Conservation (phyloP, 2,888 invertebrate genomes). For the Noctua janthe region DNA sequence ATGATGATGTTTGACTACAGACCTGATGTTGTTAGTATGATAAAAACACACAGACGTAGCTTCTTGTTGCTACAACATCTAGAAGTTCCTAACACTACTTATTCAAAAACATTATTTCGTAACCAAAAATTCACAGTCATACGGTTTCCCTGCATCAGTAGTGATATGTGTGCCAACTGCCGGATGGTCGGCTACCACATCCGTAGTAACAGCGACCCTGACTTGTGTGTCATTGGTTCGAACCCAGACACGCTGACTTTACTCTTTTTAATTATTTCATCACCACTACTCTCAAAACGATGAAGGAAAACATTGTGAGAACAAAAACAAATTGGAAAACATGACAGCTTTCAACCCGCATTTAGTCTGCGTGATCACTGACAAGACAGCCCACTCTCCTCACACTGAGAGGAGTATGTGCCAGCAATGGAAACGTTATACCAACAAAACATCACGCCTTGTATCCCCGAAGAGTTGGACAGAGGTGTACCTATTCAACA, state of each 20-base stretch:
- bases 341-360: neutral
- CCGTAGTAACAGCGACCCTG: neutral
- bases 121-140: neutral
- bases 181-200: neutral
- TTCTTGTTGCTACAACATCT: neutral
- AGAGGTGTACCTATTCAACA: too few species aligned
- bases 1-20: too few species aligned
- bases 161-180: neutral
- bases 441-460: too few species aligned
- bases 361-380: too few species aligned
- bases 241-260: neutral
- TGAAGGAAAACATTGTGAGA: neutral
- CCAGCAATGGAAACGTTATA: too few species aligned
- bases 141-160: neutral
- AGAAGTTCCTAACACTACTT: neutral
- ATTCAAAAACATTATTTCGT: neutral
- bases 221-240: neutral
- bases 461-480: too few species aligned
- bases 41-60: neutral
- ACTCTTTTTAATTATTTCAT: neutral
- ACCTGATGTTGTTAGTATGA: neutral
- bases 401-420: too few species aligned
- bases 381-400: too few species aligned
- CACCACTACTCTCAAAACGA: neutral
- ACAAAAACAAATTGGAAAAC: neutral